Conservation (phyloP, 2,113 vertebrate genomes). For the Pseudopodoces humilis region DNA sequence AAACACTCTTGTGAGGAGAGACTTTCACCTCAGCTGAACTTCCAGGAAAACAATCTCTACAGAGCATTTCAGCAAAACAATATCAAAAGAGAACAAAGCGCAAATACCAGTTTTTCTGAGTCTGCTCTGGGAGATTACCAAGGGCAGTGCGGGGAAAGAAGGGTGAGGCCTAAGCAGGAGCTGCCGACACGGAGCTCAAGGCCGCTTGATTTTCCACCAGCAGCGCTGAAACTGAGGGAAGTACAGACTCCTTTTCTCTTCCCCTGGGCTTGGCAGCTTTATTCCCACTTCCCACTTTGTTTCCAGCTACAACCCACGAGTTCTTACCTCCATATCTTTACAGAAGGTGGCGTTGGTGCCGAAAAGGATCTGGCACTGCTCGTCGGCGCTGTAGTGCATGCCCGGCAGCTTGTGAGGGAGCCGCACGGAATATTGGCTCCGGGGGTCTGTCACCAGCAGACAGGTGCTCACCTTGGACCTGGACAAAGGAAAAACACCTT, state of each 20-base stretch:
- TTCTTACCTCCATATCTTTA: slow-evolving; percentile 92
- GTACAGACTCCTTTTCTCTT: background rate
- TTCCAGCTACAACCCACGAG: background rate
- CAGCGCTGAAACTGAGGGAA: background rate
- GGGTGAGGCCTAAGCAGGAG: background rate
- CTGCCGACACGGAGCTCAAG: background rate
- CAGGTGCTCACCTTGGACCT: slow-evolving; percentile 94
- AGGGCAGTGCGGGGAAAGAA: background rate
- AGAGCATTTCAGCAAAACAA: background rate
- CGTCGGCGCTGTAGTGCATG: slow-evolving; percentile 95
- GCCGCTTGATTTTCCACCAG: background rate
- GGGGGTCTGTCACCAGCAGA: slow-evolving; percentile 86
- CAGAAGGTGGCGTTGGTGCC: slow-evolving; percentile 97
- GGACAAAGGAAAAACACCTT: background rate
- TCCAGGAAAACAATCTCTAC: background rate
- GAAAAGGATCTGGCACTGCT: slow-evolving; percentile 97
- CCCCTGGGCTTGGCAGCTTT: background rate
- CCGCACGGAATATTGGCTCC: slow-evolving; percentile 80
- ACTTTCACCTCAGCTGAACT: slow-evolving; percentile 18
- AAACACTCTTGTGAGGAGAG: background rate
- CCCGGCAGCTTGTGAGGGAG: slow-evolving; percentile 93
- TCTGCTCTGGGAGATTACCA: background rate
- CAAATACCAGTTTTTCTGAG: background rate
- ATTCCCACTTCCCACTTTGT: background rate
- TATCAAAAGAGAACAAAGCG: background rate